Evolutionary conservation across 2,888 invertebrate genomes (phyloP).

Genomic region (Clepsis dumicolana): DNA sequence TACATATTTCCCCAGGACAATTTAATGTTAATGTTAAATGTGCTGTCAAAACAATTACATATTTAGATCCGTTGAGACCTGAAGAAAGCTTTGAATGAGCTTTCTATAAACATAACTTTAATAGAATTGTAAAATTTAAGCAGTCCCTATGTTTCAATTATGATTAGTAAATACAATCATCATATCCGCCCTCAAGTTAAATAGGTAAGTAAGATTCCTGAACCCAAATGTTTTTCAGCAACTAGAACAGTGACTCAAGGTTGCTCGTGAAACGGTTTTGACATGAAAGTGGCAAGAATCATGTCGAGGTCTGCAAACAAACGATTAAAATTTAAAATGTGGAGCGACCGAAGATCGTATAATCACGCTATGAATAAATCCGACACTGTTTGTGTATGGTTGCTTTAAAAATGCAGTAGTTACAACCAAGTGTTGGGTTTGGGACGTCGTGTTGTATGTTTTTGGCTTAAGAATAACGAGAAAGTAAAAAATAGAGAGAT

Average conservation of each 20-base stretch:
- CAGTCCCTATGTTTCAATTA: no score
- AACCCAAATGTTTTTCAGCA: conserved; percentile 23
- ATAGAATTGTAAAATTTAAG: no score
- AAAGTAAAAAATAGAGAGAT: no score
- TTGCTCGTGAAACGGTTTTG: conserved; percentile 42
- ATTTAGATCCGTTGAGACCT: no score
- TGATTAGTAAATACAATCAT: no score
- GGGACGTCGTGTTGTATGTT: neutral
- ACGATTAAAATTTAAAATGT: conserved; percentile 48
- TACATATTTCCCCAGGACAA: no score
- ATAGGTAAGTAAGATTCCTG: no score
- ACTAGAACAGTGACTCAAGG: conserved; percentile 34
- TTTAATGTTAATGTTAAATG: no score
- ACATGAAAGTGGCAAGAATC: conserved; percentile 55
- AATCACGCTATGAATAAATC: conserved; percentile 39
- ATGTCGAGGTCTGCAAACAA: conserved; percentile 57
- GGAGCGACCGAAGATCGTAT: conserved; percentile 38
- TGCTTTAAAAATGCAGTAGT: conserved; percentile 9
- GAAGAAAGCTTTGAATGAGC: no score
- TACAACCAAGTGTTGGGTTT: neutral
- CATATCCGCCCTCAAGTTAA: no score
- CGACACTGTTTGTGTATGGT: conserved; percentile 19
- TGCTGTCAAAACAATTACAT: no score
- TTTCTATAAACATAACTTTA: no score
- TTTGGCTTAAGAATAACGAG: neutral